A percentile compares a stretch with the other conserved stretches of the same genome.
These are phyloP conservation scores for Aegotheles bennettii DNA, from an alignment of 2,113 vertebrate genomes.

Conservation along the genomic window DNA sequence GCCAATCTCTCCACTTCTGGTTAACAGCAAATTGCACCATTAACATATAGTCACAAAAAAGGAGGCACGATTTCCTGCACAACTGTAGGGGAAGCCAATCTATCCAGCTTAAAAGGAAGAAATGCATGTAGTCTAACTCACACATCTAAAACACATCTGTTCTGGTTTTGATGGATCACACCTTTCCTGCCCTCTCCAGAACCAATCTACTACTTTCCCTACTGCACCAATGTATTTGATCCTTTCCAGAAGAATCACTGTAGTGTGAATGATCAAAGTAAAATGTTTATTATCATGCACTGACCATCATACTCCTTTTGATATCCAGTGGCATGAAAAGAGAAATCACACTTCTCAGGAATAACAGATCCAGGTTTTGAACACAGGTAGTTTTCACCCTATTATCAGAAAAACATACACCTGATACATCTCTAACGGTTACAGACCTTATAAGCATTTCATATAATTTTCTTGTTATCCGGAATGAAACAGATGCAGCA, in stretches of 20 bases:
- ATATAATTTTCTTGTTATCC: background rate
- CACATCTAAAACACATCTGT: background rate
- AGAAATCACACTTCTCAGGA: background rate
- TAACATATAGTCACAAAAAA: background rate
- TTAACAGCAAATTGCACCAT: background rate
- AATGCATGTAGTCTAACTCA: background rate
- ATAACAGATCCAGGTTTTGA: background rate
- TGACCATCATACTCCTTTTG: background rate
- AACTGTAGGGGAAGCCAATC: background rate
- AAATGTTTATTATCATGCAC: background rate
- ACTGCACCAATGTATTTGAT: background rate
- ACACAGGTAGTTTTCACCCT: rapidly evolving
- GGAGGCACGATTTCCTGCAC: background rate
- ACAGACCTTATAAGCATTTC: background rate
- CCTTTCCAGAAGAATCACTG: background rate
- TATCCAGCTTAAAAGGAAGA: background rate
- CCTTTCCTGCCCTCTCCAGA: background rate
- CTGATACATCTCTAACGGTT: background rate
- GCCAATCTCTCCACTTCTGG: background rate
- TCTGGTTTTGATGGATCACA: background rate
- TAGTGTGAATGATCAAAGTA: background rate
- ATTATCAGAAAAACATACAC: background rate
- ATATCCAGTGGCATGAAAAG: background rate
- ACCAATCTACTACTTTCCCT: background rate
- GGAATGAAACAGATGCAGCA: background rate